Conservation (phyloP, 2,888 invertebrate species). For the Tipula confusa region DNA sequence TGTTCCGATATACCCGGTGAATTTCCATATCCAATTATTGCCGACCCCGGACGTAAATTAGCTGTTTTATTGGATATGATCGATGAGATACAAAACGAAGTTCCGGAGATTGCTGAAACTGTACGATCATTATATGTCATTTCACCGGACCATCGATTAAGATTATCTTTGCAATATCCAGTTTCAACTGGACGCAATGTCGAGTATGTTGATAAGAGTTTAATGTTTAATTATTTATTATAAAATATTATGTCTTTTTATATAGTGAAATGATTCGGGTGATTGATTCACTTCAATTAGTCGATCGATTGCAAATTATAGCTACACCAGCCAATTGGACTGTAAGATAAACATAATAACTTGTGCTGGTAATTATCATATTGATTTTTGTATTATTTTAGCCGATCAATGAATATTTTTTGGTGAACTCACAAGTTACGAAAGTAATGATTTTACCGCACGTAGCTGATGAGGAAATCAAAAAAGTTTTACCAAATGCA, state of each 20-base stretch:
- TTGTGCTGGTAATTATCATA: neutral
- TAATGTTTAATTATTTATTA: neutral
- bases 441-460: conserved; percentile 76
- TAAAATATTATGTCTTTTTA: neutral
- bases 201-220: conserved; percentile 59
- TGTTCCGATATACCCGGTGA: conserved; percentile 65
- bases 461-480: conserved; percentile 62
- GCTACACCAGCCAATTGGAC: conserved; percentile 77
- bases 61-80: conserved; percentile 74
- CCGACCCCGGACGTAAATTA: conserved; percentile 66
- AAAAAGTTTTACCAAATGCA: conserved; percentile 41
- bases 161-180: conserved; percentile 78
- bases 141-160: conserved; percentile 72
- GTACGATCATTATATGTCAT: conserved; percentile 75
- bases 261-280: conserved; percentile 78
- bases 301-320: conserved; percentile 62
- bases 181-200: conserved; percentile 82
- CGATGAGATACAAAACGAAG: conserved; percentile 65
- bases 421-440: conserved; percentile 52
- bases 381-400: conserved; percentile 33
- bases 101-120: conserved; percentile 63
- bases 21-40: conserved; percentile 78
- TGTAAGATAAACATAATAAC: conserved; percentile 39
- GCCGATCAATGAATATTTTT: conserved; percentile 32
- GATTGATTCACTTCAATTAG: conserved; percentile 77